phyloP scores from a whole-genome alignment of 1,140 invertebrate genomes.

The Limonius californicus region DNA sequence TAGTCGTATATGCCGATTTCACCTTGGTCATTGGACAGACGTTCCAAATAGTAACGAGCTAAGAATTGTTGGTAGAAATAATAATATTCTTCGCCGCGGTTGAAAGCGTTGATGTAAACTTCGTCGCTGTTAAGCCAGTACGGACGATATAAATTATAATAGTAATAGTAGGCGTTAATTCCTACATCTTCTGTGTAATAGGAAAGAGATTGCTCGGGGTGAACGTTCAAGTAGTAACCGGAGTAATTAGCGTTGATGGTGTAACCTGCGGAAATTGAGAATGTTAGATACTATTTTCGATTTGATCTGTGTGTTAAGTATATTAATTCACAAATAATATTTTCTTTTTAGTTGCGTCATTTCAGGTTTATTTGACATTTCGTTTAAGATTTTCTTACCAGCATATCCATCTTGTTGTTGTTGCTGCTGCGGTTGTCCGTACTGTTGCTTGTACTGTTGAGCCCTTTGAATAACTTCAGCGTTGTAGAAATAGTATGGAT shows the following conservation, averaged over 20 bases:
- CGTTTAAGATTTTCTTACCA: background rate
- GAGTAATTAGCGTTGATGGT: slow-evolving; percentile 54
- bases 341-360: too few species aligned
- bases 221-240: slow-evolving; percentile 47
- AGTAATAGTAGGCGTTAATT: slow-evolving; percentile 67
- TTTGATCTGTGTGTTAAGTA: too few species aligned
- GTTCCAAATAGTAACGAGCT: slow-evolving; percentile 64
- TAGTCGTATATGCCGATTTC: slow-evolving; percentile 57
- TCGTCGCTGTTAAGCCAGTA: slow-evolving; percentile 55
- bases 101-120: slow-evolving; percentile 49
- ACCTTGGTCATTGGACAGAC: slow-evolving; percentile 59
- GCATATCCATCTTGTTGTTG: too few species aligned
- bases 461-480: slow-evolving; percentile 57
- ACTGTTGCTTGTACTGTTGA: slow-evolving; percentile 53
- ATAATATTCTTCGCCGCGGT: slow-evolving; percentile 62
- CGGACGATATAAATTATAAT: slow-evolving; percentile 60
- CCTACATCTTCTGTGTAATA: slow-evolving; percentile 74
- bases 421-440: slow-evolving; percentile 23
- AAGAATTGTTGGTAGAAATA: slow-evolving; percentile 59
- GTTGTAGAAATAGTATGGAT: slow-evolving; percentile 62
- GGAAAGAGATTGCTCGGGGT: slow-evolving; percentile 53
- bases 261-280: background rate
- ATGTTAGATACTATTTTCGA: too few species aligned
- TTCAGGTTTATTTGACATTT: too few species aligned
- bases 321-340: too few species aligned